Evolutionary conservation across 1,140 invertebrate genomes (phyloP), one percentile per base, ranked within the genome.

Genomic region (Drosophila murphyi): DNA sequence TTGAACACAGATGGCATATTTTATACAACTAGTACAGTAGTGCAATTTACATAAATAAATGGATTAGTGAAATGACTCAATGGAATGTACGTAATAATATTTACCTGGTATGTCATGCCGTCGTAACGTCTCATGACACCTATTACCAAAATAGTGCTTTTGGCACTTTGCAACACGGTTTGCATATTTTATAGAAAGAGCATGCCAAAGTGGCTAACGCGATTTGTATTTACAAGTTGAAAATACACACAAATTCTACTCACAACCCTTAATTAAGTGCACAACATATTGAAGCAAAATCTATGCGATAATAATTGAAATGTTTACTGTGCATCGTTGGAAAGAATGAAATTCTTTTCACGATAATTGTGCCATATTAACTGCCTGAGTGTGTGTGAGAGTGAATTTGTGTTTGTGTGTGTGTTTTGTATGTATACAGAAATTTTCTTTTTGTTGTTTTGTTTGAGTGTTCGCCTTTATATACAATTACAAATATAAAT

Each of bases 361-460:
- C 39, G 7, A 29, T 57, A 75, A 70, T 41, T 63, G 45, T 75
- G 56, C 34, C 52, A 51, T 61, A 32, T 45, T 28, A 39, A 8
- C 3, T 39, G 37, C 7, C 7, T 39, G 37, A 8, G 37, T 39
- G 37, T 39, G 39, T 43, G 10, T n/a, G 39, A 7, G 39, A 4
- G 2, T 43, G 3, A n/a, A 20, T 20, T 20, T 43, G 61, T 76
- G 59, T 45, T 32, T 34, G 54, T 29, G 54, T 59, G 29, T 50
- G 59, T 54, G 59, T 71, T 61, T 72, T 75, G 57, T 70, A 34
- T 75, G 72, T 75, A 75, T 75, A 75, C 72, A 70, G 43, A 75
- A 20, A 74, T 51, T 62, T 74, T 51, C 47, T 50, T 62, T 68
- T 45, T 68, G 56, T 69, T 68, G 56, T 69, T 73, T 73, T 73